These are phyloP conservation scores for Bambusicola thoracicus DNA, from an alignment of 2,113 vertebrate genomes.

Conservation along the genomic window DNA sequence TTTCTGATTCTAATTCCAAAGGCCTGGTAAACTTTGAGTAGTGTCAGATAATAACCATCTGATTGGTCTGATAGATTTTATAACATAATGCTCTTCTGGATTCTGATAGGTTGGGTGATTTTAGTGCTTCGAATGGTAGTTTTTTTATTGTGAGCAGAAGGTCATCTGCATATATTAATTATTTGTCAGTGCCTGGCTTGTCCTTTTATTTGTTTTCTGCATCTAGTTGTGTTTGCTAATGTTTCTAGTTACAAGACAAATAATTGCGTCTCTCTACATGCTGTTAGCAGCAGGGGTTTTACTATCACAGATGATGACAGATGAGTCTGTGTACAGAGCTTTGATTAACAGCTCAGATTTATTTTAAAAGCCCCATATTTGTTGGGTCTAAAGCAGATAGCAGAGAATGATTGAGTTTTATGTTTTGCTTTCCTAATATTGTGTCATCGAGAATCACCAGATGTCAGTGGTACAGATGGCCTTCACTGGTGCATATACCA, in stretches of 20 bases:
- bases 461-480: not conserved
- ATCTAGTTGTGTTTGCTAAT: constrained; percentile 7
- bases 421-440: not conserved
- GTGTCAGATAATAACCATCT: not conserved
- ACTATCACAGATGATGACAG: constrained; percentile 30
- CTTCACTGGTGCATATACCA: not conserved
- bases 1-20: constrained; percentile 12
- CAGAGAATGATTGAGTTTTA: not conserved
- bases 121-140: not conserved
- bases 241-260: constrained; percentile 10
- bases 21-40: not conserved
- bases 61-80: not conserved
- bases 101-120: not conserved
- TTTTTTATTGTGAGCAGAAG: constrained; percentile 35
- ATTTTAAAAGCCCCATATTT: constrained; percentile 18
- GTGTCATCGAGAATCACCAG: not conserved
- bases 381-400: not conserved
- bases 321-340: constrained; percentile 33
- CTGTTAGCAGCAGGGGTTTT: constrained; percentile 9
- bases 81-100: not conserved
- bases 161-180: constrained; percentile 46
- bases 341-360: constrained; percentile 44
- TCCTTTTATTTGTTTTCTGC: constrained; percentile 34
- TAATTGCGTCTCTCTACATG: constrained; percentile 23
- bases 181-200: not conserved